Base-by-base conservation (phyloP, 2,888 invertebrate species). In the Venusia cambrica region DNA sequence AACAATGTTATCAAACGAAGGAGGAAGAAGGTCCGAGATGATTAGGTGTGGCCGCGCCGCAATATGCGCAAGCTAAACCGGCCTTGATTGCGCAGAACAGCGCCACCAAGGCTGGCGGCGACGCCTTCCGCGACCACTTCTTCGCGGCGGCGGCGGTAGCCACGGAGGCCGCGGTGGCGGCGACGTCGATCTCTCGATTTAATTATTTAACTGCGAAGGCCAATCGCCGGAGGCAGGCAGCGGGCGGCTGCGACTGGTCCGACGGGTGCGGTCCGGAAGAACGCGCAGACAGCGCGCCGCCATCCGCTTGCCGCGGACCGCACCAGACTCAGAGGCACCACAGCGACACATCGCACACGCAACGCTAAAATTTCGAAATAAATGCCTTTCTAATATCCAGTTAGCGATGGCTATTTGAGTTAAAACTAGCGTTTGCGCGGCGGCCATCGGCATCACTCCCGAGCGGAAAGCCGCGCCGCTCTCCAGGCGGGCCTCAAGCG, bases 281-380 rank as follows among this genome's bases (percentile, higher is more conserved):
- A 65, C 67, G 72, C 66, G 74, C 80, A 84, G 85, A 84, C 85
- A 77, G 85, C 87, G 84, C 83, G 85, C 83, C 85, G 85, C 84
- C 85, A 75, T 57, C 56, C 64, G 72, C 59, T 62, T 66, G 73
- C 74, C 66, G 66, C 73, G 62, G 63, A 59, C 50, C 68, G 61
- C 66, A 72, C 77, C 80, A 85, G 85, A 85, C 87, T 75, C 75
- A 51, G 55, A 66, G 84, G 83, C 85, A 84, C 85, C 84, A 67
- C 68, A 78, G 60, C 80, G 81, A 78, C 80, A 81, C 74, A 72
- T 73, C 65, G 73, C 73, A 77, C 76, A 80, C 83, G 79, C 77
- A 80, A 80, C 73, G 71, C 76, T 65, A 67, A 73, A 73, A 81
- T 80, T 80, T 83, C 77, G 72, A 83, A 80, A 85, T 80, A 78